These are phyloP conservation scores for Hofmannophila pseudospretella DNA, from an alignment of 2,888 invertebrate genomes.

Conservation along the genomic window DNA sequence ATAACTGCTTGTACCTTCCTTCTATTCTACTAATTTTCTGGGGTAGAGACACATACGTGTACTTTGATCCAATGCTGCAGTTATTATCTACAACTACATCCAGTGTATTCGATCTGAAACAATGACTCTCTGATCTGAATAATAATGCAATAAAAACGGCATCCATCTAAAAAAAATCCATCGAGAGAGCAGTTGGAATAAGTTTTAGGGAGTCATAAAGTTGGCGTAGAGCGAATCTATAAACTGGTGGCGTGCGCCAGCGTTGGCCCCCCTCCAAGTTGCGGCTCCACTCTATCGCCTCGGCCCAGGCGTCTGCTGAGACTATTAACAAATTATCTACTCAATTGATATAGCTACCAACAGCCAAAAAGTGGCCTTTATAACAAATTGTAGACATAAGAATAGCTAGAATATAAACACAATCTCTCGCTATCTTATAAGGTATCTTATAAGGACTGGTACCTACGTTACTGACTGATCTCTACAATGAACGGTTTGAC, in stretches of 20 bases:
- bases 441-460: too few species aligned
- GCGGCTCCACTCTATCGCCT: slow-evolving; percentile 34
- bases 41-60: too few species aligned
- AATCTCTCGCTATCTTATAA: too few species aligned
- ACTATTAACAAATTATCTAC: slow-evolving; percentile 42
- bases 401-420: too few species aligned
- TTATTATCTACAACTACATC: too few species aligned
- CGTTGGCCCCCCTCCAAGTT: slow-evolving; percentile 56
- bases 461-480: too few species aligned
- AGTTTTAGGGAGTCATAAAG: slow-evolving; percentile 60
- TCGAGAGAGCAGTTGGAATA: slow-evolving; percentile 45
- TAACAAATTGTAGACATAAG: too few species aligned
- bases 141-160: slow-evolving; percentile 40
- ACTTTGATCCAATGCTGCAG: too few species aligned
- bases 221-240: slow-evolving; percentile 33
- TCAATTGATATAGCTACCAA: too few species aligned
- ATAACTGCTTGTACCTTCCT: not conserved
- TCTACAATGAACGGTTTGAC: too few species aligned
- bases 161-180: slow-evolving; percentile 44
- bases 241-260: slow-evolving; percentile 41
- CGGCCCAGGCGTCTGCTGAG: slow-evolving; percentile 32
- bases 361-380: too few species aligned
- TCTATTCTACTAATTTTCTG: too few species aligned
- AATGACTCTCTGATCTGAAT: slow-evolving; percentile 34
- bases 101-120: slow-evolving; percentile 21